Base-by-base conservation (phyloP, 2,113 vertebrate species). In the Coptodon bakossiorum region DNA sequence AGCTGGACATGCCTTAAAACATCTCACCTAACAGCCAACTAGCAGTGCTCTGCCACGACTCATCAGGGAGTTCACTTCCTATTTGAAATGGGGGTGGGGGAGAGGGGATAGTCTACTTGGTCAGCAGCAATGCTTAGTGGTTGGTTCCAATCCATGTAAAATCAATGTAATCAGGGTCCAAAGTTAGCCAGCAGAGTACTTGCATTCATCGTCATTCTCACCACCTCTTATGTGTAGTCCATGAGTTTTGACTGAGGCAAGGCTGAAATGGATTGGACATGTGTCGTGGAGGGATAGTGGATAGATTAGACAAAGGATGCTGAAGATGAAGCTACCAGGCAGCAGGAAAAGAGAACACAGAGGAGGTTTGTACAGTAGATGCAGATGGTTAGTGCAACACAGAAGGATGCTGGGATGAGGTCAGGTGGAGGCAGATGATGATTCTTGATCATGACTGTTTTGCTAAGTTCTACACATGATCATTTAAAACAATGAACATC, bases 161-260 rank as follows among this genome's bases (percentile, higher is more conserved):
- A 43, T 43, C 66, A 3, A 71, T 40, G 36, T 0, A 24, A 71
- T 43, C n/a, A n/a, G 34, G 19, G 19, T 3, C 61, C 61, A 66
- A n/a, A 66, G 34, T n/a, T 38, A 66, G 17, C 61, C 61, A 66
- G 61, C 10, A 0, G 34, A 5, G 9, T 0, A 38, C 16, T 1
- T 27, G 54, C 54, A 27, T 56, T 66, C 31, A 9, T 40, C 0
- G 0, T 43, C n/a, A 68, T 68, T 68, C 6, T 68, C 63, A 22
- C 19, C 61, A 40, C 34, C 11, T 68, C 0, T 43, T 14, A 1
- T 40, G 63, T 68, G 34, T 2, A 68, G 34, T 38, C 34, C 63
- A 22, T 68, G 63, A 22, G 34, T 40, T 68, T 40, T 5, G 63
- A 38, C 63, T 5, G 5, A 38, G 63, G 61, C 3, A n/a, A 66